Evolutionary conservation across 2,113 vertebrate species (phyloP), one percentile per base, ranked within the genome.

Genomic region (Paramormyrops kingsleyae): DNA sequence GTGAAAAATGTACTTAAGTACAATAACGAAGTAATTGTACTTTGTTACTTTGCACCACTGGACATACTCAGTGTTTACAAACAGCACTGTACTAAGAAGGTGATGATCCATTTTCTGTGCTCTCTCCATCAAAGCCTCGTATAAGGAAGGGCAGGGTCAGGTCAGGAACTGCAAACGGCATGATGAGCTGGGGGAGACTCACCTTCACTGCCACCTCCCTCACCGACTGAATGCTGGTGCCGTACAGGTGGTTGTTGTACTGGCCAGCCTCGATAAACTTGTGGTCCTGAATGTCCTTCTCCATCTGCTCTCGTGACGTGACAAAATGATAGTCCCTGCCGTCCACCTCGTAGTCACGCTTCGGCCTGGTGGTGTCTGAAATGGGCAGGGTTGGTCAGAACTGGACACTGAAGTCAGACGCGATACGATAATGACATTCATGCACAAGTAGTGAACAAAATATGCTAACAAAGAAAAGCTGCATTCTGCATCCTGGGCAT

Each of bases 191-290:
- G 3, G 27, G 27, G 0, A 0, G 59, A 27, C 62, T 70, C 93
- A 99, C 99, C 98, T 99, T 98, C 91, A 99, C 98, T 84, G 99
- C 97, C 52, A 99, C 98, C 94, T 98, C 97, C 94, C 94, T 95
- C 84, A 99, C 99, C 39, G 98, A 99, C 83, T 99, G 98, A 88
- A 99, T 97, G 90, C 99, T 99, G 90, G 99, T 99, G 89, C 99
- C 99, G 90, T 99, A 99, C 42, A 99, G 97, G 84, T 99, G 99
- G 92, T 96, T 98, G 96, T 99, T 99, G 92, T 99, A 99, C 92
- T 99, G 98, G 35, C 99, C 99, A 4, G 99, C 99, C 95, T 99
- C 99, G 77, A 99, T 99, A 94, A 99, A 99, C 93, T 97, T 98
- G 94, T 99, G 98, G 92, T 99, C 98, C 92, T 99, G 99, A 90